phyloP scores from a whole-genome alignment of 2,113 vertebrate species.

The Pionites leucogaster region DNA sequence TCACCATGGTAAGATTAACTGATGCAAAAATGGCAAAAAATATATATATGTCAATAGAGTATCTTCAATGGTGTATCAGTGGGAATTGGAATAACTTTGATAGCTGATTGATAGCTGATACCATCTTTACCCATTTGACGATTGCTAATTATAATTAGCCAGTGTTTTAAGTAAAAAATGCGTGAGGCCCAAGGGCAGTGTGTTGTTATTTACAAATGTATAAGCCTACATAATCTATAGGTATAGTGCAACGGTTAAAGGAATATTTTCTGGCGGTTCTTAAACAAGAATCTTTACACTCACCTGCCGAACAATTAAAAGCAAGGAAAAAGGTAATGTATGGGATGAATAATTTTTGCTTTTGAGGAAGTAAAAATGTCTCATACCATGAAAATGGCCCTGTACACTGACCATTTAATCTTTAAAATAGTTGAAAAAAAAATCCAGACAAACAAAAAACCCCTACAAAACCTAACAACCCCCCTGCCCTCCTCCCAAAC shows the following conservation, averaged over 20 bases:
- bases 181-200: not conserved
- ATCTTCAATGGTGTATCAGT: not conserved
- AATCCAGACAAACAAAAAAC: not conserved
- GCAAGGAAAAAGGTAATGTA: not conserved
- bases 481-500: too few species aligned
- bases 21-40: not conserved
- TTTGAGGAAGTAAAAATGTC: not conserved
- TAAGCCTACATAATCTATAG: fast-evolving
- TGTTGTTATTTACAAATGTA: not conserved
- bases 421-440: not conserved
- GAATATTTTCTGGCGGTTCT: not conserved
- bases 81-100: not conserved
- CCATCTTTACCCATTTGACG: not conserved
- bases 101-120: not conserved
- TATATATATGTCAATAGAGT: not conserved
- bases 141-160: not conserved
- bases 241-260: not conserved
- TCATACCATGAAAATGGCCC: not conserved
- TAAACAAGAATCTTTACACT: too few species aligned
- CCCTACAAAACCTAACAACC: too few species aligned
- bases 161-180: not conserved
- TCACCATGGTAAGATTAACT: too few species aligned
- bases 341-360: not conserved
- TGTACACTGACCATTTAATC: not conserved
- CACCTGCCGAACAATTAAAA: not conserved